Base-by-base conservation (phyloP, 2,797 vertebrate species). In the Bucorvus abyssinicus region DNA sequence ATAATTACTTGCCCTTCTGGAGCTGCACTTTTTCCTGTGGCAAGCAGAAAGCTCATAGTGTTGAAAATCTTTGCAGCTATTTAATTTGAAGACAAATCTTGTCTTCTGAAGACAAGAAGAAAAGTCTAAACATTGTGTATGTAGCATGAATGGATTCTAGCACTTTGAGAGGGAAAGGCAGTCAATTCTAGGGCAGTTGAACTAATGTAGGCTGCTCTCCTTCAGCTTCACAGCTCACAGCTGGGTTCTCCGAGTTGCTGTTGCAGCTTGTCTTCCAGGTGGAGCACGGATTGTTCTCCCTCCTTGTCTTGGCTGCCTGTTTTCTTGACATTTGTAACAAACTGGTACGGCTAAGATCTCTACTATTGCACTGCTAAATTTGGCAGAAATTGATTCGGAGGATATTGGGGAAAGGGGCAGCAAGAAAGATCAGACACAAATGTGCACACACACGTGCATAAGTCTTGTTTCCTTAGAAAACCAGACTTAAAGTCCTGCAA, bases 371-470 rank as follows among this genome's bases (percentile, higher is more conserved):
- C 17, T 71, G 70, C 53, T 63, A 40, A 2, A n/a, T 60, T n/a
- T 26, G 29, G 15, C n/a, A 69, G 56, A 30, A 76, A 12, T 49
- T 19, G 40, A 22, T 65, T 79, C 27, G 40, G 42, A 56, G 14
- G 50, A 24, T 52, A 6, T 0, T 49, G 55, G 52, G 34, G 68
- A 67, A 65, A 67, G 32, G 8, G 63, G n/a, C 42, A 64, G 49
- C 36, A 40, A 36, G 65, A 60, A 36, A n/a, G 49, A 50, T 70
- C 42, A 40, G 12, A 49, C 14, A 5, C 26, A 9, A 32, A 30
- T 34, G 12, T 44, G 20, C 14, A 8, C 50, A 27, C 21, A 23
- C 6, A 1, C 0, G 6, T n/a, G 24, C 7, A 0, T 12, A 32
- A 40, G 1, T 29, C 40, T 71, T 7, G 2, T 50, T 87, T n/a